These are phyloP conservation scores for Podabrus alpinus DNA, from an alignment of 2,888 invertebrate species.

Conservation along the genomic window DNA sequence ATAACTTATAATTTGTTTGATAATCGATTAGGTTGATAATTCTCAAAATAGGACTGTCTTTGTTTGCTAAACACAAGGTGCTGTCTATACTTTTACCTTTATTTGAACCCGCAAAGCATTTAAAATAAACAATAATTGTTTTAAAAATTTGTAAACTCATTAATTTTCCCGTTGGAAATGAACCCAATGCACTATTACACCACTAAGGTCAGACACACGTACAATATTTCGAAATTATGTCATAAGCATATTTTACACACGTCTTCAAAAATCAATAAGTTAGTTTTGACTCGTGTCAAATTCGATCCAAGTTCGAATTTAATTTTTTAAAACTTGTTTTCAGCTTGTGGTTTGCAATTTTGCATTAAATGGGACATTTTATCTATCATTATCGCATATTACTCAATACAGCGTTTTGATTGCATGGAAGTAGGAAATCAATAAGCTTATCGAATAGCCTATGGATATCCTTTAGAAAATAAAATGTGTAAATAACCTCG, in stretches of 20 bases:
- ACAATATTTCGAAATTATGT: neutral
- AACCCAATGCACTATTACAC: neutral
- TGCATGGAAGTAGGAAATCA: slow-evolving; percentile 20
- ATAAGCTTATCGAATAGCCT: slow-evolving; percentile 9
- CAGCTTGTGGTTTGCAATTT: slow-evolving; percentile 12
- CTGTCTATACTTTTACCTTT: neutral
- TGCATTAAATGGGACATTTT: slow-evolving; percentile 8
- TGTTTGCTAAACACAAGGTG: neutral
- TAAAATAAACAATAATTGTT: neutral
- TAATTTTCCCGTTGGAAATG: neutral
- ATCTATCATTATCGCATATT: slow-evolving; percentile 5
- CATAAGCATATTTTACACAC: neutral
- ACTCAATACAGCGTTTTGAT: slow-evolving; percentile 5
- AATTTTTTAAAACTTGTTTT: neutral
- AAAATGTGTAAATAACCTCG: slow-evolving; percentile 25
- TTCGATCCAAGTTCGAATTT: neutral
- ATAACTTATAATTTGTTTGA: neutral
- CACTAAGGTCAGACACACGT: neutral
- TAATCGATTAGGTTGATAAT: neutral
- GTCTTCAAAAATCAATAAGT: neutral
- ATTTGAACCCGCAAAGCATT: neutral
- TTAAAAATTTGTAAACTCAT: neutral
- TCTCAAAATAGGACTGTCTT: neutral
- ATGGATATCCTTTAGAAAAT: slow-evolving; percentile 18
- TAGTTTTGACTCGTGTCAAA: neutral